phyloP scores from a whole-genome alignment of 1,140 invertebrate species.

The Neodiprion fabricii region DNA sequence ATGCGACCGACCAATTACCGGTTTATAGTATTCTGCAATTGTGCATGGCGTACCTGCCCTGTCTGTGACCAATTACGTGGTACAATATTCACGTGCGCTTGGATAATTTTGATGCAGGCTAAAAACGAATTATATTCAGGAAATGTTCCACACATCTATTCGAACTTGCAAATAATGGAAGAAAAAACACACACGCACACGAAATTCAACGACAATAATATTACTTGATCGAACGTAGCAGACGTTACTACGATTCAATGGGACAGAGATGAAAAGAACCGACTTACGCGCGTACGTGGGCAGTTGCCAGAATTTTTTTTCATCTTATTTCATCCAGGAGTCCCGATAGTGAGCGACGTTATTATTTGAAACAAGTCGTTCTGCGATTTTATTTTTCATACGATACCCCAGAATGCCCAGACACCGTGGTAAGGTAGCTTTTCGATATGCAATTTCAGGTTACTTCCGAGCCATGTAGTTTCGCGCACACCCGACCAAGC shows the following conservation, averaged over 20 bases:
- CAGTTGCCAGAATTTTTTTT: neutral
- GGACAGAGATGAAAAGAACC: too few species aligned
- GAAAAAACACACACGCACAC: too few species aligned
- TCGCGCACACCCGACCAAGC: neutral
- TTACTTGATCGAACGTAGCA: too few species aligned
- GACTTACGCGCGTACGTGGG: neutral
- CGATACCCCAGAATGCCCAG: too few species aligned
- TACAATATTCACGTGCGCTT: neutral
- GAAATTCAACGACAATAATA: too few species aligned
- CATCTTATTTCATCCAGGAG: neutral
- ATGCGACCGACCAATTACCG: neutral
- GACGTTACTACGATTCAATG: too few species aligned
- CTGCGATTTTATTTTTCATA: neutral
- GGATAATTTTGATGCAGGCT: neutral
- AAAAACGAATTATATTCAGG: too few species aligned
- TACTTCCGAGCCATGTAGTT: slow-evolving; percentile 2
- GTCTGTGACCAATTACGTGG: neutral
- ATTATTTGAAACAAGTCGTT: neutral
- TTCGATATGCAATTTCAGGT: slow-evolving; percentile 5
- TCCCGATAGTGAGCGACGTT: neutral
- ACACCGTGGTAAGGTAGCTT: neutral
- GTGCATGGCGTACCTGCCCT: neutral
- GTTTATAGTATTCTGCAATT: neutral
- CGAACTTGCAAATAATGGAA: too few species aligned
- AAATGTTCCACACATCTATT: too few species aligned